Conservation (phyloP, 2,888 invertebrate species). For the Pemphredon lugubris region DNA sequence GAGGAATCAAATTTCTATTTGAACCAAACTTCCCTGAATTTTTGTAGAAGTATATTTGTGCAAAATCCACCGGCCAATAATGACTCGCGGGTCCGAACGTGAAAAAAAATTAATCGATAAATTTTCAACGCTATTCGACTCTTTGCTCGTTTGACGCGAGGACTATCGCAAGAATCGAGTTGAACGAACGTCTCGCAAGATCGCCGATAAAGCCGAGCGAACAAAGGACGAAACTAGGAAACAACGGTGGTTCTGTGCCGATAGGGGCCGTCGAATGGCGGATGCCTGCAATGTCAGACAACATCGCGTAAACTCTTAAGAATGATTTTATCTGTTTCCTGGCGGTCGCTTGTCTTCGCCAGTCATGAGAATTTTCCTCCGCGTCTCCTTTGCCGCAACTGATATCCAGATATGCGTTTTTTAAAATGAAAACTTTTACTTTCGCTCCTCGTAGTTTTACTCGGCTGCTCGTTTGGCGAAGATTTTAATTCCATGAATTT, state of each 20-base stretch:
- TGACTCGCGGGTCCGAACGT: too few species aligned
- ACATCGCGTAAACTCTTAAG: conserved; percentile 23
- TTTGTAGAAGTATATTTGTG: too few species aligned
- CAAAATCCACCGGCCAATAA: too few species aligned
- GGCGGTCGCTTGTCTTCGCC: conserved; percentile 11
- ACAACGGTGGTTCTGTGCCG: neutral
- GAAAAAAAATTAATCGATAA: too few species aligned
- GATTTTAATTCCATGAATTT: too few species aligned
- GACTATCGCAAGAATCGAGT: conserved; percentile 7
- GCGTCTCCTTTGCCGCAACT: neutral
- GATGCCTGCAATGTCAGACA: conserved; percentile 42
- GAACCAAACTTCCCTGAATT: too few species aligned
- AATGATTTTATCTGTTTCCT: conserved; percentile 34
- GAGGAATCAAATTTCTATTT: too few species aligned
- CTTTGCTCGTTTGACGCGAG: conserved; percentile 5
- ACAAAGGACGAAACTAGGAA: conserved; percentile 28
- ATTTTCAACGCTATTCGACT: neutral
- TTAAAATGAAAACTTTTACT: too few species aligned
- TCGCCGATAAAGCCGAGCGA: conserved; percentile 5
- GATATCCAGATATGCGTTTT: neutral
- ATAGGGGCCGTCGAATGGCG: neutral
- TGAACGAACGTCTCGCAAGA: conserved; percentile 6
- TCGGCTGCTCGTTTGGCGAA: too few species aligned
- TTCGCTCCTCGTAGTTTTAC: too few species aligned
- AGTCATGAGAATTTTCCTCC: conserved; percentile 39